These are phyloP conservation scores for Anguilla rostrata DNA, from an alignment of 2,113 vertebrate genomes.

Conservation along the genomic window DNA sequence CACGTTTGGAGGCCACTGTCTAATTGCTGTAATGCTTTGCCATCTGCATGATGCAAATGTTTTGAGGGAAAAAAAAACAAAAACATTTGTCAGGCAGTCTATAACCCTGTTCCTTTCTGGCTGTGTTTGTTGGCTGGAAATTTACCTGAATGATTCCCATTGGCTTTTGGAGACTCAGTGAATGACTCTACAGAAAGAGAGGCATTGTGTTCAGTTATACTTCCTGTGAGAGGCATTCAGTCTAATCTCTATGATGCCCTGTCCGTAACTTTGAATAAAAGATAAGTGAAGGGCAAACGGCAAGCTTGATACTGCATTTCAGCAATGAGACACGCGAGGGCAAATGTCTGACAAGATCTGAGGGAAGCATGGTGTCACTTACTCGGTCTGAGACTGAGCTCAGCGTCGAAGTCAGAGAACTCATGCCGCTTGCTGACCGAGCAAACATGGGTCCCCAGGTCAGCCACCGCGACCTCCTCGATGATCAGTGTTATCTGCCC, in stretches of 20 bases:
- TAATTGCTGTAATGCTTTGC: too few relatives aligned
- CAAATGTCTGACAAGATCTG: not conserved
- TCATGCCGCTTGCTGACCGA: constrained; percentile 66
- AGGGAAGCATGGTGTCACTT: constrained; percentile 25
- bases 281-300: not conserved
- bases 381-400: constrained; percentile 55
- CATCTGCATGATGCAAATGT: too few relatives aligned
- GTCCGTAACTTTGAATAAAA: too few relatives aligned
- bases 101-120: too few relatives aligned
- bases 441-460: constrained; percentile 65
- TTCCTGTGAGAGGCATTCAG: constrained; percentile 20
- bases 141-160: not conserved
- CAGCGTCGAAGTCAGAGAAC: constrained; percentile 58
- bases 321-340: too few relatives aligned
- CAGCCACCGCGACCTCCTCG: constrained; percentile 35
- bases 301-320: not conserved
- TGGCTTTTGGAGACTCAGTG: not conserved
- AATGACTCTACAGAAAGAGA: constrained; percentile 18
- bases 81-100: too few relatives aligned
- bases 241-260: not conserved
- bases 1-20: too few relatives aligned
- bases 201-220: constrained; percentile 46
- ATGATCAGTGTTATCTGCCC: constrained; percentile 58
- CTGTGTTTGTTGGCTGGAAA: not conserved
- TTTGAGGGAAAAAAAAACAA: too few relatives aligned